A percentile compares a stretch with the other conserved stretches of the same genome.
These are phyloP conservation scores for Callospermophilus lateralis DNA, from an alignment of 2,113 vertebrate genomes.

Conservation along the genomic window DNA sequence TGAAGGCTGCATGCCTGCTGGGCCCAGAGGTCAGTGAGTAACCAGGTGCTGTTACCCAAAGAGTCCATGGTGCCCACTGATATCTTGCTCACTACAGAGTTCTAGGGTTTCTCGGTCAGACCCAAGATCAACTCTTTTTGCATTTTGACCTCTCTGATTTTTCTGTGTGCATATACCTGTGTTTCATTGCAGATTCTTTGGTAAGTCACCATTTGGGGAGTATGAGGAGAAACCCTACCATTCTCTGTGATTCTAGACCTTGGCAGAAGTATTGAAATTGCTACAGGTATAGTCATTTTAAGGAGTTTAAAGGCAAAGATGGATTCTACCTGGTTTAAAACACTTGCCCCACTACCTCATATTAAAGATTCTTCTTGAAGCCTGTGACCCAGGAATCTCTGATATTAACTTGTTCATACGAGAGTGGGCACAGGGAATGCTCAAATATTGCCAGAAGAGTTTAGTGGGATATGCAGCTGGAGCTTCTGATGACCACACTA, in stretches of 20 bases:
- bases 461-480: background rate
- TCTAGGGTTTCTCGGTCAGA: background rate
- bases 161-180: background rate
- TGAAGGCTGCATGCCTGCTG: background rate
- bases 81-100: background rate
- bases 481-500: background rate
- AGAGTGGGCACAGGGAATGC: background rate
- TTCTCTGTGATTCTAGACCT: background rate
- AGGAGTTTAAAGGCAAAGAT: background rate
- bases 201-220: background rate
- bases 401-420: background rate
- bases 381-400: background rate
- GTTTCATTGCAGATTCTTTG: background rate
- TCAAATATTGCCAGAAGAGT: background rate
- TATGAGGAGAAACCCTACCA: background rate
- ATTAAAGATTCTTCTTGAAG: background rate
- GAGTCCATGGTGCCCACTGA: background rate
- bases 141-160: background rate
- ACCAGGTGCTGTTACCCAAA: background rate
- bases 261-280: background rate
- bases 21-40: background rate
- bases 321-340: background rate
- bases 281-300: background rate
- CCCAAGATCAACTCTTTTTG: background rate
- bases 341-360: background rate